Conservation (phyloP, 2,888 invertebrate genomes). For the Flexamia atlantica region DNA sequence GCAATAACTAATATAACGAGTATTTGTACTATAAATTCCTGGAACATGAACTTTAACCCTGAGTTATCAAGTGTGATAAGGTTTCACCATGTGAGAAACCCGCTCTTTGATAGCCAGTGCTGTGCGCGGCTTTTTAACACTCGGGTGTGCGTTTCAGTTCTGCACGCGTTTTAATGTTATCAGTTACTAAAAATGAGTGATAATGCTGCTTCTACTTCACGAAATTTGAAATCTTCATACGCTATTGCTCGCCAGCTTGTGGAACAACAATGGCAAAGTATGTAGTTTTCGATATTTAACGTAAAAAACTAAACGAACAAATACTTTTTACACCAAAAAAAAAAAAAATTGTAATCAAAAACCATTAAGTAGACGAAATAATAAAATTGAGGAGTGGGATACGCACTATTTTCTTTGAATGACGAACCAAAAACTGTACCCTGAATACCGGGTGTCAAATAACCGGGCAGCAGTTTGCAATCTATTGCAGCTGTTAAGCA, state of each 20-base stretch:
- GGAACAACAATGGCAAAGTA: constrained; percentile 48
- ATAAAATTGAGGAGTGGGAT: too few species aligned
- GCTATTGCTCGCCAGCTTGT: constrained; percentile 4
- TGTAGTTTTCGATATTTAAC: background rate
- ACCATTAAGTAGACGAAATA: too few species aligned
- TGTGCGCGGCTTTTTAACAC: background rate
- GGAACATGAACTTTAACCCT: constrained; percentile 4
- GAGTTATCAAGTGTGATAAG: constrained; percentile 3
- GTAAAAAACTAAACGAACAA: too few species aligned
- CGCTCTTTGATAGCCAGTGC: constrained; percentile 6
- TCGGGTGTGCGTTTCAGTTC: background rate
- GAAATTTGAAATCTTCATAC: background rate
- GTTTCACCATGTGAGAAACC: background rate
- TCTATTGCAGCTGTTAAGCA: too few species aligned
- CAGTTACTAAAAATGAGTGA: background rate
- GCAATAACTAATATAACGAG: background rate
- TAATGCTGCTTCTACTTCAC: background rate
- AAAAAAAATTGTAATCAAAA: too few species aligned
- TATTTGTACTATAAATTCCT: constrained; percentile 14
- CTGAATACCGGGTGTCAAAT: too few species aligned
- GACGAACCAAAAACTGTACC: too few species aligned
- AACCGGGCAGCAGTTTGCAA: too few species aligned
- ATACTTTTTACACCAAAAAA: too few species aligned
- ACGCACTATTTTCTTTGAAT: too few species aligned
- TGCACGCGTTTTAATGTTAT: background rate